A percentile compares a stretch with the other conserved stretches of the same genome.
These are phyloP conservation scores for Orthosia incerta DNA, from an alignment of 2,888 invertebrate genomes.

Conservation along the genomic window DNA sequence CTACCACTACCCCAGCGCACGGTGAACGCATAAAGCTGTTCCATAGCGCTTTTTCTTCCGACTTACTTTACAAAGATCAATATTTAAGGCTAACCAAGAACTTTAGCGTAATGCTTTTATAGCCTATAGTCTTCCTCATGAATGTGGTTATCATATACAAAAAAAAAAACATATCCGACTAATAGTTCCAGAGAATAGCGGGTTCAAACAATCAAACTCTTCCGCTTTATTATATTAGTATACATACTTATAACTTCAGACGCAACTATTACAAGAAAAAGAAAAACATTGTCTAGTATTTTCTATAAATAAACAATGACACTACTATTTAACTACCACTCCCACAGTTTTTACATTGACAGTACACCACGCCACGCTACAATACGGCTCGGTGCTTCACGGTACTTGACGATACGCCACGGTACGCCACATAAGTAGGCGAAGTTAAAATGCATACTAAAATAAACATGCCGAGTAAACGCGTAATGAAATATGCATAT, in stretches of 20 bases:
- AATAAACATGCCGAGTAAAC: constrained; percentile 62
- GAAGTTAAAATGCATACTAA: constrained; percentile 61
- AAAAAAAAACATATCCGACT: too few relatives aligned
- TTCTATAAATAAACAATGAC: neutral
- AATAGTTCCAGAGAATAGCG: too few relatives aligned
- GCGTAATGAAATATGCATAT: constrained; percentile 62
- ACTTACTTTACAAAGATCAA: too few relatives aligned
- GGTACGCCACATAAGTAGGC: constrained; percentile 19
- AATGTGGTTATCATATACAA: too few relatives aligned
- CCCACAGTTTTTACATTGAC: constrained; percentile 17
- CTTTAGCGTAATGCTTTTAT: too few relatives aligned
- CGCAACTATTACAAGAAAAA: neutral
- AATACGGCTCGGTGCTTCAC: neutral
- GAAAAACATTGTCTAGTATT: neutral
- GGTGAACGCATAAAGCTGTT: too few relatives aligned
- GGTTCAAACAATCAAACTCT: too few relatives aligned
- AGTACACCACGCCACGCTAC: constrained; percentile 21
- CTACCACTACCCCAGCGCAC: too few relatives aligned
- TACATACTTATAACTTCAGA: neutral
- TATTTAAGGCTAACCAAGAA: too few relatives aligned
- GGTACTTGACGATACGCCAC: neutral
- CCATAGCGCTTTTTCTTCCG: too few relatives aligned
- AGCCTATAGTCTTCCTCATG: too few relatives aligned
- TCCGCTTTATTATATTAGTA: too few relatives aligned
- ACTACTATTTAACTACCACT: neutral